Percentiles rank a stretch among this genome's conserved stretches.
Conservation (phyloP, 2,797 vertebrate species). For the Danio tinwini region DNA sequence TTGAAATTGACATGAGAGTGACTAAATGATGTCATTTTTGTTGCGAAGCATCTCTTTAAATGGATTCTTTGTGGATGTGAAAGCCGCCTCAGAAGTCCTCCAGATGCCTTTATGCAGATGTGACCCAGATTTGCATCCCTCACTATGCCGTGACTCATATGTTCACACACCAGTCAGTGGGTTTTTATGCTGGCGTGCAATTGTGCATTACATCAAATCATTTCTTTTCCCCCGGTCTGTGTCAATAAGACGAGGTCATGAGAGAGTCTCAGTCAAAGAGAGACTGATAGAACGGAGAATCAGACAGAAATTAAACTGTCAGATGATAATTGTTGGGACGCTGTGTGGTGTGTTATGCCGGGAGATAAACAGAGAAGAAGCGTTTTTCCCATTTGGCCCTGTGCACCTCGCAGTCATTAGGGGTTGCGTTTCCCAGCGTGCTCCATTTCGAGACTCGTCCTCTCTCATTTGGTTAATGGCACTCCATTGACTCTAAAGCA, state of each 20-base stretch:
- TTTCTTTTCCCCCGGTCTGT: slow-evolving; percentile 23
- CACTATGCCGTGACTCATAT: slow-evolving; percentile 22
- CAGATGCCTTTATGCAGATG: slow-evolving; percentile 23
- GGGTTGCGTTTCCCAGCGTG: slow-evolving; percentile 61
- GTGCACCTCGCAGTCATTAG: slow-evolving; percentile 31
- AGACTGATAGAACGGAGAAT: slow-evolving; percentile 32
- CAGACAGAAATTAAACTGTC: slow-evolving; percentile 41
- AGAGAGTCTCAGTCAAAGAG: slow-evolving; percentile 47
- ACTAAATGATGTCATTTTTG: neutral
- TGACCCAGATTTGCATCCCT: slow-evolving; percentile 1
- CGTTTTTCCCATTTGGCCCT: slow-evolving; percentile 30
- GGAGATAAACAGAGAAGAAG: slow-evolving; percentile 50
- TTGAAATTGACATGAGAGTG: neutral
- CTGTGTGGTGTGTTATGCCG: slow-evolving; percentile 23
- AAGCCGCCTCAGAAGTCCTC: neutral
- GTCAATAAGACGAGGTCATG: slow-evolving; percentile 40
- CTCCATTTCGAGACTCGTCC: slow-evolving; percentile 58
- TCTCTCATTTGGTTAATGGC: slow-evolving; percentile 68
- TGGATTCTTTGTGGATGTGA: slow-evolving; percentile 17
- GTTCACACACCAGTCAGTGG: neutral
- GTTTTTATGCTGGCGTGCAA: slow-evolving; percentile 21
- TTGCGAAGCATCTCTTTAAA: neutral
- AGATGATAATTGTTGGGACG: slow-evolving; percentile 39
- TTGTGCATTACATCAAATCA: slow-evolving; percentile 41
- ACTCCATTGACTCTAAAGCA: slow-evolving; percentile 56